phyloP scores from a whole-genome alignment of 2,797 vertebrate species.

The Oreochromis mossambicus region DNA sequence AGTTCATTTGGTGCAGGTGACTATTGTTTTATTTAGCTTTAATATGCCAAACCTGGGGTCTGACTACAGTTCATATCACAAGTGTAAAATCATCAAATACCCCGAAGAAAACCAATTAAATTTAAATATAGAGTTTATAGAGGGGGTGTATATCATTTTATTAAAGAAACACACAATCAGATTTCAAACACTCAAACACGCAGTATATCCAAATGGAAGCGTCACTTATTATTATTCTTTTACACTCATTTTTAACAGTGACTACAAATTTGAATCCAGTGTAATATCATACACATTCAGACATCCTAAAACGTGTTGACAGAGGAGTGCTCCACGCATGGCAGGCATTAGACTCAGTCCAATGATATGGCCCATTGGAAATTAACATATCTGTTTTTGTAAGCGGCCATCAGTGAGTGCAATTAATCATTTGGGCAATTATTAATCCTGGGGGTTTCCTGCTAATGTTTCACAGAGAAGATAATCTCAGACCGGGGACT shows the following conservation, averaged over 20 bases:
- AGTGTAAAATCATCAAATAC: background rate
- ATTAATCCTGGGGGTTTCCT: constrained; percentile 46
- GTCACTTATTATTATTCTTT: background rate
- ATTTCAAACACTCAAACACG: background rate
- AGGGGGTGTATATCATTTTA: background rate
- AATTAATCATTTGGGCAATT: constrained; percentile 66
- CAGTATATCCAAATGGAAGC: background rate
- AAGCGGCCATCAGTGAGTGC: constrained; percentile 19
- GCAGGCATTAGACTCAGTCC: constrained; percentile 47
- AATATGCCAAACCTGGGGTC: background rate
- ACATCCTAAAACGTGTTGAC: constrained; percentile 37
- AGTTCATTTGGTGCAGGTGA: background rate
- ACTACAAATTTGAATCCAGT: background rate
- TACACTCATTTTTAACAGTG: background rate
- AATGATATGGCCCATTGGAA: constrained; percentile 50
- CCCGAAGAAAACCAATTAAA: background rate
- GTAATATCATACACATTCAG: background rate
- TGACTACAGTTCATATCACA: background rate
- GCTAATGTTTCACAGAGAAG: constrained; percentile 28
- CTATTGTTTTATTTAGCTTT: background rate
- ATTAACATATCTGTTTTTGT: constrained; percentile 42
- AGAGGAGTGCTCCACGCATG: constrained; percentile 40
- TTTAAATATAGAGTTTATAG: background rate
- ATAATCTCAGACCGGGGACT: constrained; percentile 10
- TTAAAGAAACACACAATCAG: background rate